Evolutionary conservation across 2,113 vertebrate species (phyloP).

Genomic region (Saimiri boliviensis): DNA sequence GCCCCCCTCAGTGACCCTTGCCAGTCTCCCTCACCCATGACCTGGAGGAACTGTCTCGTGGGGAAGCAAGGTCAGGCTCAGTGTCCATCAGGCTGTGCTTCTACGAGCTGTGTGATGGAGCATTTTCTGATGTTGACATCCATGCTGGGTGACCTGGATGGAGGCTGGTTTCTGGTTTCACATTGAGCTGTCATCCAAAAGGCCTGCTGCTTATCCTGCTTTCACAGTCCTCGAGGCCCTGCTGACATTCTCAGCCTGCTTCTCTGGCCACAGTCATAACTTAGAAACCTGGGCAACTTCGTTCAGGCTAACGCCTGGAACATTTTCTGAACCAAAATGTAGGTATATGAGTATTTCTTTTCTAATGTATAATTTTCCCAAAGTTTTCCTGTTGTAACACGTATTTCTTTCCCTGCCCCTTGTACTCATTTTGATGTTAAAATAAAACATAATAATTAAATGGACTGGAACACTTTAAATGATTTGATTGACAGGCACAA

Average conservation of each 20-base stretch:
- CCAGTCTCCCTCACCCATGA: constrained; percentile 71
- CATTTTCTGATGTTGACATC: constrained; percentile 72
- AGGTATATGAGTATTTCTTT: neutral
- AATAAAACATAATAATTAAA: constrained; percentile 63
- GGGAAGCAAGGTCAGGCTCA: constrained; percentile 58
- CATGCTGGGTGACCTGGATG: neutral
- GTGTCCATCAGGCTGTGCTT: constrained; percentile 67
- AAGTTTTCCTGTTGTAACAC: neutral
- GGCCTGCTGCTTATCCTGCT: constrained; percentile 37
- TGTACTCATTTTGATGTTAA: constrained; percentile 37
- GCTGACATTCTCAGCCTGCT: constrained; percentile 7
- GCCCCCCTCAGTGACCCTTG: constrained; percentile 66
- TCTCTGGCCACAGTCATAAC: neutral
- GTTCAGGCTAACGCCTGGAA: neutral
- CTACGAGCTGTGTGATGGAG: constrained; percentile 67
- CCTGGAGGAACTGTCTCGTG: constrained; percentile 65
- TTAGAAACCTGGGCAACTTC: neutral
- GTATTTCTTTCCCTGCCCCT: constrained; percentile 25
- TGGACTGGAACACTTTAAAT: neutral
- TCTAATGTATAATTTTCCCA: constrained; percentile 41
- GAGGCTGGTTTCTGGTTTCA: constrained; percentile 42
- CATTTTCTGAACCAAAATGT: constrained; percentile 46
- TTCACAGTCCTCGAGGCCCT: neutral
- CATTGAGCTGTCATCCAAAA: constrained; percentile 69
- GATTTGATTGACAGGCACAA: constrained; percentile 58